These are phyloP conservation scores for Pyrgus malvae DNA, from an alignment of 2,888 invertebrate species.

Conservation along the genomic window DNA sequence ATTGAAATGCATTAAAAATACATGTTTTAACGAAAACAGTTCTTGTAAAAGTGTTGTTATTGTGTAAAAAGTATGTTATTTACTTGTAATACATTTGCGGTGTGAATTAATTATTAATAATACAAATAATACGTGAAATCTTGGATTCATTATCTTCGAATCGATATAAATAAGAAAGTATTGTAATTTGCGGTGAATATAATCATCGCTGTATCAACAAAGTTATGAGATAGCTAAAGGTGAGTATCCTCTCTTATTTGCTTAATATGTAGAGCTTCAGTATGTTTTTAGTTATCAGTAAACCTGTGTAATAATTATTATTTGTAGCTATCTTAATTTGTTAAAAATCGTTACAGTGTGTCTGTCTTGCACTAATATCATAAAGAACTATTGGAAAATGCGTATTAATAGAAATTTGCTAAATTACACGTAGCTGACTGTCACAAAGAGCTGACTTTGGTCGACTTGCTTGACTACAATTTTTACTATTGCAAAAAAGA, in stretches of 20 bases:
- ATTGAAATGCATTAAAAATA: conserved; percentile 30
- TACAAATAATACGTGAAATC: conserved; percentile 38
- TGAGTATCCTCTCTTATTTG: conserved; percentile 37
- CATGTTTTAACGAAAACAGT: conserved; percentile 18
- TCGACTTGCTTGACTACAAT: too few relatives aligned
- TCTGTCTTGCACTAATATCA: too few relatives aligned
- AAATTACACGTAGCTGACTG: too few relatives aligned
- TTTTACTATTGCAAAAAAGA: too few relatives aligned
- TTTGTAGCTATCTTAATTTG: background rate
- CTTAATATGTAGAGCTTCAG: background rate
- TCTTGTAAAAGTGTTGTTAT: conserved; percentile 9
- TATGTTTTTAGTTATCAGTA: conserved; percentile 8
- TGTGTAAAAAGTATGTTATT: conserved; percentile 13
- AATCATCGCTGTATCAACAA: conserved; percentile 67
- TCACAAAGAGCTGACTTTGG: too few relatives aligned
- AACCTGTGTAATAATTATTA: conserved; percentile 5
- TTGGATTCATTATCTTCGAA: conserved; percentile 54
- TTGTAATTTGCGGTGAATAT: conserved; percentile 59
- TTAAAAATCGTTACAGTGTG: too few relatives aligned
- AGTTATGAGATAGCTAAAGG: conserved; percentile 69
- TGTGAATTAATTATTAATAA: conserved; percentile 16
- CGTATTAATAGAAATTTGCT: too few relatives aligned
- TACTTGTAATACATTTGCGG: background rate
- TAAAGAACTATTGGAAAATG: too few relatives aligned
- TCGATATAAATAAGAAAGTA: conserved; percentile 69